Percentiles rank a stretch among this genome's conserved stretches.
Evolutionary conservation across 2,888 invertebrate species (phyloP).

Genomic region (Hirtodrosophila histrioides): DNA sequence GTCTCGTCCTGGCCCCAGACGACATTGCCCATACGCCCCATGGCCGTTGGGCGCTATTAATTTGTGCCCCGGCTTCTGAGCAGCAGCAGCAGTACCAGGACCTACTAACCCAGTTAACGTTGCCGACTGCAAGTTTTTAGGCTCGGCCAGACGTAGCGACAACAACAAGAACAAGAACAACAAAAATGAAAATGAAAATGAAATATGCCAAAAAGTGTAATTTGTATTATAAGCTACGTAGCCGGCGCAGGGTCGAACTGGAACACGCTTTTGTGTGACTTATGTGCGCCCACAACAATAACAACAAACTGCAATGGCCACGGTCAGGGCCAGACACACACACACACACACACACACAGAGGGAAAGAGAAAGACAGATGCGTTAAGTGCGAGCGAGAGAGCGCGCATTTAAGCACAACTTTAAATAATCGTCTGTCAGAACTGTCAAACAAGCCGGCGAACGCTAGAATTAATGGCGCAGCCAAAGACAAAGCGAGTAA

Average conservation of each 20-base stretch:
- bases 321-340: conserved; percentile 43
- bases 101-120: conserved; percentile 67
- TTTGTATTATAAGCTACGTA: conserved; percentile 66
- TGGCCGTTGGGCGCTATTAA: conserved; percentile 38
- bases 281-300: conserved; percentile 50
- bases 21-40: conserved; percentile 37
- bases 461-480: conserved; percentile 84
- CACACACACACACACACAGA: conserved; percentile 13
- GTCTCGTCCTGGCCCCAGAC: conserved; percentile 10
- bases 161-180: conserved; percentile 15
- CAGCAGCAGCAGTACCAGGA: conserved; percentile 26
- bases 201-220: conserved; percentile 78
- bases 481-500: conserved; percentile 33
- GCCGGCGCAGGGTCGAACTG: conserved; percentile 30
- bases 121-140: conserved; percentile 39
- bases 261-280: conserved; percentile 43
- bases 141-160: conserved; percentile 29
- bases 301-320: conserved; percentile 49
- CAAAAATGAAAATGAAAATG: conserved; percentile 41
- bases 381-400: conserved; percentile 19
- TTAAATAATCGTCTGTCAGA: conserved; percentile 85
- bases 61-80: conserved; percentile 22
- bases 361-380: too few relatives aligned
- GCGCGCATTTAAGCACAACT: conserved; percentile 82
- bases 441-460: conserved; percentile 85